phyloP scores from a whole-genome alignment of 2,797 vertebrate species.

The Chloroceryle amazona region DNA sequence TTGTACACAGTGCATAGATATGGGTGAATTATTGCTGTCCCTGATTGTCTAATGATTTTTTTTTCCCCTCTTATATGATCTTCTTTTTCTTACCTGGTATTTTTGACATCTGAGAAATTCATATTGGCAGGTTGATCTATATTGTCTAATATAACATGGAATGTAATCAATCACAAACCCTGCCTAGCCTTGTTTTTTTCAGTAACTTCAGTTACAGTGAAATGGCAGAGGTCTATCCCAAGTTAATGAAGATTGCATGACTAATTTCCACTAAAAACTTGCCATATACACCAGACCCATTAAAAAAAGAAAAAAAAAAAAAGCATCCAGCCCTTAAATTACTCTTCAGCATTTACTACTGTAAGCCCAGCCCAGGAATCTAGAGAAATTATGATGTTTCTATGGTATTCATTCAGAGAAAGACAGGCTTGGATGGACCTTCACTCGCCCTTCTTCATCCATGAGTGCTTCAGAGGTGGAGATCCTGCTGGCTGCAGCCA shows the following conservation, averaged over 20 bases:
- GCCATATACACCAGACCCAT: background rate
- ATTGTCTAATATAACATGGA: conserved; percentile 78
- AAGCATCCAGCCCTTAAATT: background rate
- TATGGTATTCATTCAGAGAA: conserved; percentile 35
- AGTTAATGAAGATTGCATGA: background rate
- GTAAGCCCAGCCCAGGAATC: background rate
- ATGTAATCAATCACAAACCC: conserved; percentile 80
- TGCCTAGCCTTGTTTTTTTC: background rate
- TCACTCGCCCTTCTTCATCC: background rate
- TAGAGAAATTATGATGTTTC: conserved; percentile 4
- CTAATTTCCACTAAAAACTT: conserved; percentile 29
- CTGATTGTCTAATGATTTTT: conserved; percentile 82
- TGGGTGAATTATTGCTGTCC: conserved; percentile 80
- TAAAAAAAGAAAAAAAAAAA: background rate
- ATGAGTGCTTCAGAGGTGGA: accelerated
- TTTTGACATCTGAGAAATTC: conserved; percentile 83
- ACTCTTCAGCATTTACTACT: background rate
- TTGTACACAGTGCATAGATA: conserved; percentile 76
- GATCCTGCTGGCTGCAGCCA: background rate
- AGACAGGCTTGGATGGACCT: background rate
- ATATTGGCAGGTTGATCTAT: conserved; percentile 85
- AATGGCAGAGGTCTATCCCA: background rate
- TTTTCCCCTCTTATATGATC: conserved; percentile 49
- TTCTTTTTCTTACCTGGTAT: conserved; percentile 67
- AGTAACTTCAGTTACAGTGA: conserved; percentile 36